phyloP scores from a whole-genome alignment of 2,797 vertebrate species.

The Zonotrichia albicollis region DNA sequence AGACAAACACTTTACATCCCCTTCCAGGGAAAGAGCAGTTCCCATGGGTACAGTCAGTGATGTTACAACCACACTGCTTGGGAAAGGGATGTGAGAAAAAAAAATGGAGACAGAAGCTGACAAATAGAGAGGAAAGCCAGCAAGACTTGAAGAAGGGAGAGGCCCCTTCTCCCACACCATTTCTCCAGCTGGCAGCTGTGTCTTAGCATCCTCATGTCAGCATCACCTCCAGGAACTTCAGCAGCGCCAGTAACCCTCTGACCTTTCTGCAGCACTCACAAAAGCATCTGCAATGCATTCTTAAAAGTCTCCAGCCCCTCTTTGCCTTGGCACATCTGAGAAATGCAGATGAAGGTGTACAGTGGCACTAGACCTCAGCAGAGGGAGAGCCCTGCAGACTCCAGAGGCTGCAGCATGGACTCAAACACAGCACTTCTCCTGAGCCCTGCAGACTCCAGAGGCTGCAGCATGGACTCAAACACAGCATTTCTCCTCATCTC shows the following conservation, averaged over 20 bases:
- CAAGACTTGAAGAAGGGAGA: not conserved
- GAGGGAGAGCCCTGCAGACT: not conserved
- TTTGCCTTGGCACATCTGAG: not conserved
- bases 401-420: not conserved
- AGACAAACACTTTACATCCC: not conserved
- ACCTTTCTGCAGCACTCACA: not conserved
- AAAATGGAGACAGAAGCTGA: not conserved
- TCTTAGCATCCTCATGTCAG: not conserved
- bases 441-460: not conserved
- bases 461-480: not conserved
- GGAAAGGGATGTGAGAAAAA: not conserved
- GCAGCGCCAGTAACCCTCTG: not conserved
- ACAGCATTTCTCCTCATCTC: not conserved
- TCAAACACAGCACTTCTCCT: not conserved
- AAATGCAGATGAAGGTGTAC: not conserved
- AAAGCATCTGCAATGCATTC: not conserved
- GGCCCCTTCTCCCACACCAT: not conserved
- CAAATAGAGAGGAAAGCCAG: not conserved
- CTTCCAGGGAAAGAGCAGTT: not conserved
- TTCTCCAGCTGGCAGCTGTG: not conserved
- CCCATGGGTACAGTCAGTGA: not conserved
- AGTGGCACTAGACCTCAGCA: not conserved
- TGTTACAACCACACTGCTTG: fast-evolving
- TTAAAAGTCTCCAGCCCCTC: not conserved
- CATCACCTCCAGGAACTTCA: not conserved